Evolutionary conservation across 2,888 invertebrate species (phyloP).

Genomic region (Scaptodrosophila latifasciaeformis): DNA sequence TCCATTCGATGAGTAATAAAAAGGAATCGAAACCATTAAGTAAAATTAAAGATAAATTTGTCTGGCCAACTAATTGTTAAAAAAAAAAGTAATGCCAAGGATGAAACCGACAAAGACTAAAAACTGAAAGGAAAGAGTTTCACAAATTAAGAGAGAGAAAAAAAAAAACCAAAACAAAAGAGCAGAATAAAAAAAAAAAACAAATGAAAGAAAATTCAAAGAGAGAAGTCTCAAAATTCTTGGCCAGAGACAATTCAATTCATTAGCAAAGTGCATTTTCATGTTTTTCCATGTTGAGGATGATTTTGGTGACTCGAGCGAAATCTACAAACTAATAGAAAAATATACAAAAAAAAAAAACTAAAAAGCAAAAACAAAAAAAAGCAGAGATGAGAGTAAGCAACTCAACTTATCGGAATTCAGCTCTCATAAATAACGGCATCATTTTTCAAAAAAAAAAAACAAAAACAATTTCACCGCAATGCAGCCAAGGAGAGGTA

Average conservation of each 20-base stretch:
- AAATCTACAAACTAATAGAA: too few relatives aligned
- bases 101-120: constrained; percentile 2
- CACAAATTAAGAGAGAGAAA: constrained; percentile 1
- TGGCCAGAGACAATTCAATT: constrained; percentile 44
- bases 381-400: too few relatives aligned
- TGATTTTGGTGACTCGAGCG: too few relatives aligned
- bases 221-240: not conserved
- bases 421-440: not conserved
- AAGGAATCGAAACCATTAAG: too few relatives aligned
- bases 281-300: too few relatives aligned
- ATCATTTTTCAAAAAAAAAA: too few relatives aligned
- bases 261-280: constrained; percentile 65
- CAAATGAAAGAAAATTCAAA: not conserved
- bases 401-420: too few relatives aligned
- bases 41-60: too few relatives aligned
- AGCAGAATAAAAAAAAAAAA: constrained; percentile 1
- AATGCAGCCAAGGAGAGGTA: too few relatives aligned
- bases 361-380: too few relatives aligned
- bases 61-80: not conserved
- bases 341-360: too few relatives aligned
- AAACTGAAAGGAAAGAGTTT: not conserved
- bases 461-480: not conserved
- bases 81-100: constrained; percentile 15
- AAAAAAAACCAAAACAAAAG: constrained; percentile 21
- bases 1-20: not conserved